These are phyloP conservation scores for Xenopus petersii DNA, from an alignment of 2,797 vertebrate genomes.

Conservation along the genomic window DNA sequence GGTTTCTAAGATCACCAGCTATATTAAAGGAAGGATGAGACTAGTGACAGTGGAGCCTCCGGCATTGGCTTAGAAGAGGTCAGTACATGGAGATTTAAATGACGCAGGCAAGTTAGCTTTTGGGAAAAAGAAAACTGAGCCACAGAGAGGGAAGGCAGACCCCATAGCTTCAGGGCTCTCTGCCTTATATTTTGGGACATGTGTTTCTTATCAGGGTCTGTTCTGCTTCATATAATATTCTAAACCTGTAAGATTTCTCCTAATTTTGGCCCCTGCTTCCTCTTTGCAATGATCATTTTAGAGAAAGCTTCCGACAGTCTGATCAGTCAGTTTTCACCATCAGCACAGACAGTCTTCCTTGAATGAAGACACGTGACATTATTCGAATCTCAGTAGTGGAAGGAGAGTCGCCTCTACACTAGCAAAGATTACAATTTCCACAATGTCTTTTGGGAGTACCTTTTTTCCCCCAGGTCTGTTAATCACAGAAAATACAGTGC, in stretches of 20 bases:
- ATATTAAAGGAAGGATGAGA: too few relatives aligned
- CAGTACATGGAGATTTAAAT: slow-evolving; percentile 14
- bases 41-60: not conserved
- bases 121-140: not conserved
- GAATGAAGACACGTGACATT: too few relatives aligned
- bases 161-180: slow-evolving; percentile 22
- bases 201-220: slow-evolving; percentile 34
- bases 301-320: slow-evolving; percentile 5
- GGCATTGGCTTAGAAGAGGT: slow-evolving; percentile 18
- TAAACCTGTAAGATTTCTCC: slow-evolving; percentile 22
- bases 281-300: slow-evolving; percentile 4
- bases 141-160: slow-evolving; percentile 38
- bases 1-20: too few relatives aligned
- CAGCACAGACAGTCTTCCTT: too few relatives aligned
- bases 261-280: slow-evolving; percentile 18
- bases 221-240: slow-evolving; percentile 21
- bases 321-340: not conserved
- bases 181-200: slow-evolving; percentile 31
- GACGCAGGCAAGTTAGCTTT: slow-evolving; percentile 9
- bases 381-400: too few relatives aligned
- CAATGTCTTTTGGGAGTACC: too few relatives aligned
- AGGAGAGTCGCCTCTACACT: too few relatives aligned
- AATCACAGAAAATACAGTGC: too few relatives aligned
- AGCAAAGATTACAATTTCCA: too few relatives aligned
- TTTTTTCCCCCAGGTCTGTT: too few relatives aligned